Base-by-base conservation (phyloP, 2,113 vertebrate species). In the Silurus glanis region DNA sequence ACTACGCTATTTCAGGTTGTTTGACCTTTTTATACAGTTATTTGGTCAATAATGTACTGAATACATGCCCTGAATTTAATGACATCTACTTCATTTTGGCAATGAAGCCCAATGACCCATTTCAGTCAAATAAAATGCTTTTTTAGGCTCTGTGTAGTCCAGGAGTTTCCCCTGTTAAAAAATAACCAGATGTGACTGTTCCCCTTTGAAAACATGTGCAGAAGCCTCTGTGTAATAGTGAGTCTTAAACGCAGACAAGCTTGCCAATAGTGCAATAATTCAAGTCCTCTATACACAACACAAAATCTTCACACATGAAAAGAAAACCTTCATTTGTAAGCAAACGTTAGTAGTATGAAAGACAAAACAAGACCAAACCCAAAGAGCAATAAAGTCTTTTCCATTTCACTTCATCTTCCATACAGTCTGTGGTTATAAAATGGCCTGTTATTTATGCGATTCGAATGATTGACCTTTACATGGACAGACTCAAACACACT, bases 291-390 rank as follows among this genome's bases (percentile, higher is more conserved):
- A 67, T 76, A 86, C 80, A 88, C 61, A 81, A 83, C 67, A 82
- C 47, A 75, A 61, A 47, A 37, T 78, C 49, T 56, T 25, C 23
- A 28, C 55, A 55, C 59, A 37, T 74, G 76, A 87, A 75, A 66
- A 74, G 28, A 89, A 84, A 71, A 90, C 86, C 74, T 86, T 88
- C 59, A 89, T 90, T 76, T 90, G 81, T 88, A 21, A 87, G 85
- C 55, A 49, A 3, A 23, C 19, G 17, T 49, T 82, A 62, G 23
- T n/a, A 74, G 9, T 23, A 51, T 74, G 19, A 75, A 6, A 76
- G 47, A 55, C 23, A 76, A 25, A 14, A 76, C 7, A 53, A 23
- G 19, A 21, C 72, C 13, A 51, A 76, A n/a, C 5, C 12, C 25
- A 23, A 76, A 55, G 74, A 14, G 23, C n/a, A 75, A 3, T 21